Conservation (phyloP, 2,888 invertebrate species). For the Sphaerophoria rueppellii region DNA sequence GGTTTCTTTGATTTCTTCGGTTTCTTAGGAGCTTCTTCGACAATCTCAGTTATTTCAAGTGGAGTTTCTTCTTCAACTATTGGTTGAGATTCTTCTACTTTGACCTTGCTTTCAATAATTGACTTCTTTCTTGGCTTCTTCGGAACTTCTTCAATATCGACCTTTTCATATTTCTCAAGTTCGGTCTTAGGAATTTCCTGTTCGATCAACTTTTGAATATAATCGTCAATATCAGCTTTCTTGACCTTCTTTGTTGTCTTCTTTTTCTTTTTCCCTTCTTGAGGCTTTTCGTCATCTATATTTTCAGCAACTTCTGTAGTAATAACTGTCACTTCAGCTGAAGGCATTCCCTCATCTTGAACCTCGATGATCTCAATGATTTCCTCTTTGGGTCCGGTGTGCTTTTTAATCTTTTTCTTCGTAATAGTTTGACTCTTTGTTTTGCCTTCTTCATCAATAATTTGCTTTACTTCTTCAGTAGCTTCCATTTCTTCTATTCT, state of each 20-base stretch:
- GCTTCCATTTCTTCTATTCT: constrained; percentile 77
- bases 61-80: constrained; percentile 73
- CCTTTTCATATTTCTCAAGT: constrained; percentile 82
- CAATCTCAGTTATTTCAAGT: constrained; percentile 67
- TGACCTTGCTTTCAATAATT: constrained; percentile 69
- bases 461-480: constrained; percentile 73
- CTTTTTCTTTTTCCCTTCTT: constrained; percentile 74
- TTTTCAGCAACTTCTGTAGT: constrained; percentile 75
- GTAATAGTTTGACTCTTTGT: constrained; percentile 79
- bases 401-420: constrained; percentile 81
- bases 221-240: constrained; percentile 80
- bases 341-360: constrained; percentile 81
- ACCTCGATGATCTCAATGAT: constrained; percentile 82
- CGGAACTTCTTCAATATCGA: constrained; percentile 79
- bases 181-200: constrained; percentile 81
- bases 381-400: constrained; percentile 82
- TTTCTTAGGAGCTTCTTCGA: constrained; percentile 67
- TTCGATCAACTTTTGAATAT: constrained; percentile 80
- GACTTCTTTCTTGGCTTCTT: constrained; percentile 77
- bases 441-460: constrained; percentile 77
- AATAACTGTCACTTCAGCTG: constrained; percentile 82
- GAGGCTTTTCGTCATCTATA: constrained; percentile 52
- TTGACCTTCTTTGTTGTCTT: constrained; percentile 80
- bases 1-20: constrained; percentile 64
- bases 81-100: constrained; percentile 62